Evolutionary conservation across 2,113 vertebrate species (phyloP).

Genomic region (Physeter macrocephalus): DNA sequence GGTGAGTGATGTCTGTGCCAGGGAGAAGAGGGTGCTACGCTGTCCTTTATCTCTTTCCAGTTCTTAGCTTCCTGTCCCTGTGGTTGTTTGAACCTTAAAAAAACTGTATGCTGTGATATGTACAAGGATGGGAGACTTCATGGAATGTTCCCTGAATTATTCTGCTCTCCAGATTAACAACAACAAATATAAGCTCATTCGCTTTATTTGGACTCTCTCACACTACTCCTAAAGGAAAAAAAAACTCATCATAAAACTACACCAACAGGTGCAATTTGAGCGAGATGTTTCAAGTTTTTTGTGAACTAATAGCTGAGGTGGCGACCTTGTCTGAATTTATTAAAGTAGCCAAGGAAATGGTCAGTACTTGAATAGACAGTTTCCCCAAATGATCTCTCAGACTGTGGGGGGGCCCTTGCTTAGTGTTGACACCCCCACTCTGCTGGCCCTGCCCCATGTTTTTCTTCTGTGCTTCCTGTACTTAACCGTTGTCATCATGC

Average conservation of each 20-base stretch:
- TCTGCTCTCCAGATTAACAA: background rate
- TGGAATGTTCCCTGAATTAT: background rate
- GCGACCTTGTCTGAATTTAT: background rate
- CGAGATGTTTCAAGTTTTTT: background rate
- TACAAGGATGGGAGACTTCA: background rate
- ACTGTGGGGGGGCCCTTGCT: too few relatives aligned
- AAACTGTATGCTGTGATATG: background rate
- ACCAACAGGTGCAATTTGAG: background rate
- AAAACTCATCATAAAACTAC: background rate
- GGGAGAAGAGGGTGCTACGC: background rate
- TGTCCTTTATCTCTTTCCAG: background rate
- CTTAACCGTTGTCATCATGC: background rate
- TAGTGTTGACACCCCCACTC: background rate
- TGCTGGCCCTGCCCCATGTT: rapidly evolving
- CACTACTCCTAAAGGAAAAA: background rate
- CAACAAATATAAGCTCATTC: background rate
- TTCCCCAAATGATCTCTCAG: background rate
- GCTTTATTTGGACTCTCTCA: background rate
- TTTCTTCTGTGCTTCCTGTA: background rate
- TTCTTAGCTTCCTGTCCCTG: background rate
- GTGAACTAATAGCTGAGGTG: background rate
- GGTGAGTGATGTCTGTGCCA: rapidly evolving
- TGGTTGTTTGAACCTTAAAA: background rate
- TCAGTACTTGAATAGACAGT: background rate
- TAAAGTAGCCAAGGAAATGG: background rate